Evolutionary conservation across 2,888 invertebrate species (phyloP).

Genomic region (Drosophila eohydei): DNA sequence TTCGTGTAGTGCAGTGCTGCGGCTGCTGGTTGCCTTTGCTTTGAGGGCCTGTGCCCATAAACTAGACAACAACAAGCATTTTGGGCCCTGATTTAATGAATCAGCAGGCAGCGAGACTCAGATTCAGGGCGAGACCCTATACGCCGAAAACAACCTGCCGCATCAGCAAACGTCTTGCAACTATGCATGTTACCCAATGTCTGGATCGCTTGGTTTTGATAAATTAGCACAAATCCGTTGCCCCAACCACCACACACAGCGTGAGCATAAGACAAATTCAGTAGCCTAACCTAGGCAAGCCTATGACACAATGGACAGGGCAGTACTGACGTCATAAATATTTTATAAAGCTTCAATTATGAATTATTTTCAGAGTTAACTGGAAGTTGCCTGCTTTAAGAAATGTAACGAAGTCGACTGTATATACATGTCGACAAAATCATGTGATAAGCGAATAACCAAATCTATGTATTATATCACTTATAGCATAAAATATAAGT

Average conservation of each 20-base stretch:
- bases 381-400: not conserved
- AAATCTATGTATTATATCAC: not conserved
- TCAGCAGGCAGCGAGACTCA: slow-evolving; percentile 52
- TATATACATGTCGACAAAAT: not conserved
- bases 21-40: slow-evolving; percentile 61
- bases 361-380: not conserved
- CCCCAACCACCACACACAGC: not conserved
- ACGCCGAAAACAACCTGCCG: slow-evolving; percentile 60
- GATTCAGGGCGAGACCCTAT: not conserved
- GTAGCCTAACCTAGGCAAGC: not conserved
- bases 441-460: not conserved
- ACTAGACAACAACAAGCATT: slow-evolving; percentile 76
- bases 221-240: slow-evolving; percentile 63
- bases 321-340: slow-evolving; percentile 23
- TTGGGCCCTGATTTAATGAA: slow-evolving; percentile 70
- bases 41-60: slow-evolving; percentile 72
- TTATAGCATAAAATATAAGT: not conserved
- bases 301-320: not conserved
- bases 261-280: not conserved
- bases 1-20: slow-evolving; percentile 72
- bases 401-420: not conserved
- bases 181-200: slow-evolving; percentile 54
- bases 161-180: slow-evolving; percentile 76
- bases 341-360: not conserved
- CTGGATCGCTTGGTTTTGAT: slow-evolving; percentile 64